These are phyloP conservation scores for Clunio marinus DNA, from an alignment of 2,888 invertebrate species.

Conservation along the genomic window DNA sequence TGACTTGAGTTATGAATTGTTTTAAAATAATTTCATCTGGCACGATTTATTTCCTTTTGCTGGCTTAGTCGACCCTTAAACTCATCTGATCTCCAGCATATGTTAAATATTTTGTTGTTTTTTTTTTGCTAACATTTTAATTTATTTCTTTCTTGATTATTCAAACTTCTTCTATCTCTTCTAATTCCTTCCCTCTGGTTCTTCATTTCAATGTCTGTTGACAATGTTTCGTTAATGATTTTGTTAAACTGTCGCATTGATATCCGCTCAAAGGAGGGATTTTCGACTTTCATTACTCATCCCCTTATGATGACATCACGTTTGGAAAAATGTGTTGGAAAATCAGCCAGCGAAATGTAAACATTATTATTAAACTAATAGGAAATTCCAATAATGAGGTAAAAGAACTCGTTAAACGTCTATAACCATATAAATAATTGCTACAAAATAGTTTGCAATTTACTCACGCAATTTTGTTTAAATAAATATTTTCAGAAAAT, in stretches of 20 bases:
- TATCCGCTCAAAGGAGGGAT: conserved; percentile 28
- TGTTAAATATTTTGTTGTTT: conserved; percentile 2
- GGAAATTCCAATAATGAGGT: conserved; percentile 13
- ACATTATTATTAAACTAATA: conserved; percentile 12
- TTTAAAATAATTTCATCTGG: conserved; percentile 20
- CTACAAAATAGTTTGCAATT: not conserved
- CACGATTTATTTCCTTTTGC: not conserved
- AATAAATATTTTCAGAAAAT: no score
- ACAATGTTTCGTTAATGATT: conserved; percentile 38
- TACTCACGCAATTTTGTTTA: no score
- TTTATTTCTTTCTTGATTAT: not conserved
- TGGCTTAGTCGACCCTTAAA: conserved; percentile 1
- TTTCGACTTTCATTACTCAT: conserved; percentile 18
- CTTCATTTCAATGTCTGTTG: not conserved
- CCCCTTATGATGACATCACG: conserved; percentile 7
- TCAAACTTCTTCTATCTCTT: not conserved
- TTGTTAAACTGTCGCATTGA: conserved; percentile 38
- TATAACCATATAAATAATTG: not conserved
- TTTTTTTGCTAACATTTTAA: conserved; percentile 5
- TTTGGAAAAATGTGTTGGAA: not conserved
- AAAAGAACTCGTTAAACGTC: not conserved
- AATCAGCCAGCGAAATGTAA: not conserved
- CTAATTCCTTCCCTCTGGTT: not conserved
- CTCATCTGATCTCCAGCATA: conserved; percentile 14
- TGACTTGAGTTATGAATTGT: not conserved